Evolutionary conservation across 2,888 invertebrate species (phyloP).

Genomic region (Dolichopus griseipennis): DNA sequence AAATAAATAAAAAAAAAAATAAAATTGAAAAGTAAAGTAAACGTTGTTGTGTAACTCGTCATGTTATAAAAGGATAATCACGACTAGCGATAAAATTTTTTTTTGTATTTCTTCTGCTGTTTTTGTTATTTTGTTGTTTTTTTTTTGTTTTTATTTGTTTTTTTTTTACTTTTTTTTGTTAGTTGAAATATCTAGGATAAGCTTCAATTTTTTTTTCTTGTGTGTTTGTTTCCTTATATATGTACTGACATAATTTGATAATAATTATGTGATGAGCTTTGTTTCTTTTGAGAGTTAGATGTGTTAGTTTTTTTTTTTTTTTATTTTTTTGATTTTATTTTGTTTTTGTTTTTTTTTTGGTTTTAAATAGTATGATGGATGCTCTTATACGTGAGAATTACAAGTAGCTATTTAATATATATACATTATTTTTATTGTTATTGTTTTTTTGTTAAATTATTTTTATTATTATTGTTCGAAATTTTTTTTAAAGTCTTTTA

Average conservation of each 20-base stretch:
- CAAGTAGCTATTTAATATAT: too few species aligned
- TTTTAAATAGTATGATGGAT: too few species aligned
- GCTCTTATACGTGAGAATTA: too few species aligned
- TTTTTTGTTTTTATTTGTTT: neutral
- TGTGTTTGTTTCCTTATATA: neutral
- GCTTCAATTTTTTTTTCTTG: neutral
- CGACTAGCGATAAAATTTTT: neutral
- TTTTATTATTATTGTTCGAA: too few species aligned
- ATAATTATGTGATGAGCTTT: constrained; percentile 6
- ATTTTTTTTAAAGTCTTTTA: too few species aligned
- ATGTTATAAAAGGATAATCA: constrained; percentile 5
- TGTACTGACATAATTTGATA: neutral
- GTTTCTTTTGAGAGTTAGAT: neutral
- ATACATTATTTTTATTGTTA: too few species aligned
- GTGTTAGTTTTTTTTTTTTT: too few species aligned
- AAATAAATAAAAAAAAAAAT: neutral
- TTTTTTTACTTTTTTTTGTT: neutral
- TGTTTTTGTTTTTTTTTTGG: too few species aligned
- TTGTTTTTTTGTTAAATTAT: too few species aligned
- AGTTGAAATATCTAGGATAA: neutral
- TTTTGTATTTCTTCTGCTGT: too few species aligned
- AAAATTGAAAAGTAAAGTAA: too few species aligned
- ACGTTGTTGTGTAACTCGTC: constrained; percentile 1
- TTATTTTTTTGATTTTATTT: too few species aligned
- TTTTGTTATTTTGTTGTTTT: neutral